Evolutionary conservation across 2,113 vertebrate species (phyloP), one percentile per base, ranked within the genome.

Genomic region (Haliaeetus leucogaster): DNA sequence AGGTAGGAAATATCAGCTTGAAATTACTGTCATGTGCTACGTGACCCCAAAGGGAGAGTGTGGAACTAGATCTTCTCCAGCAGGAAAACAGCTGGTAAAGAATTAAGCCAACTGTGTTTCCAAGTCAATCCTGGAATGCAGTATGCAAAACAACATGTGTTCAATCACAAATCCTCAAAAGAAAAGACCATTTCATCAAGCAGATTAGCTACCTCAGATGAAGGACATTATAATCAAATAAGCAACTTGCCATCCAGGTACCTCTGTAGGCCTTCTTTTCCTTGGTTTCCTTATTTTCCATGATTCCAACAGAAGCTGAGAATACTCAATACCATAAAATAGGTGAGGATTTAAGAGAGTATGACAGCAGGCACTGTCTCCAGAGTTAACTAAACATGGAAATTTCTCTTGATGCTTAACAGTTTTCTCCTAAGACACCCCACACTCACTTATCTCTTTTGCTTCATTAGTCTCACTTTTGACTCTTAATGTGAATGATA

Each of bases 51-150:
- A 63, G 82, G 59, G 82, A 96, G 36, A 93, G 23, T 9, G n/a
- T 73, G 52, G 78, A 96, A 88, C 71, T 72, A 72, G 25, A 79
- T 52, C 55, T 76, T 86, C 55, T 59, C 78, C 82, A 90, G 59
- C n/a, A 95, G 74, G 71, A 95, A 91, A 95, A 93, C 96, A 96
- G 95, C 91, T 96, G 94, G 78, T 91, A 61, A 90, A 87, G 93
- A 88, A 90, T 45, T 32, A 91, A 85, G 94, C 82, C 96, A 97
- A 90, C 21, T 56, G 13, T 85, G 67, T 94, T 91, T 96, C 94
- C 86, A 95, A 97, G 87, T 82, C 82, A 97, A 90, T 96, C 95
- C 84, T 97, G 94, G 89, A 95, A 94, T 80, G 85, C 95, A 96
- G 73, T 27, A 38, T 93, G 89, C 91, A 96, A 97, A 97, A 94